A percentile compares a stretch with the other conserved stretches of the same genome.
phyloP scores from a whole-genome alignment of 1,140 invertebrate genomes.

The Whitmania pigra region DNA sequence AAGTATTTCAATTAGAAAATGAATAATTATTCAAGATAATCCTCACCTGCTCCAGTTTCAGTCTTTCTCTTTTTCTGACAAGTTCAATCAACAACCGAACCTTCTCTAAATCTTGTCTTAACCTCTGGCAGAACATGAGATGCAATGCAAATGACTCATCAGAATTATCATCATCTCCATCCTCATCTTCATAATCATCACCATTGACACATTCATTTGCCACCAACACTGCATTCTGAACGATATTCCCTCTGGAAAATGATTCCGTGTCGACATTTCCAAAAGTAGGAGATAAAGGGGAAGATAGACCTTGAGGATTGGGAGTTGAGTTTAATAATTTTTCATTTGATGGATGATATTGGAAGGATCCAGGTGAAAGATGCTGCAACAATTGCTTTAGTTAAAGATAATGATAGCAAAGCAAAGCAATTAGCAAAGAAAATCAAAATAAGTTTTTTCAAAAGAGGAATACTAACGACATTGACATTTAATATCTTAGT shows the following conservation, averaged over 20 bases:
- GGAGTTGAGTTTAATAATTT: no score
- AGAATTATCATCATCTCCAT: background rate
- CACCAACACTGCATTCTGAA: no score
- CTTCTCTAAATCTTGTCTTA: conserved; percentile 84
- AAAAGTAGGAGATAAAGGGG: no score
- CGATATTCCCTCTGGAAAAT: no score
- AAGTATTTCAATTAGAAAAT: no score
- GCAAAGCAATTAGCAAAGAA: background rate
- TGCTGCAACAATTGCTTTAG: no score
- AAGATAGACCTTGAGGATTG: no score
- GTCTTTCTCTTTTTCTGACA: conserved; percentile 83
- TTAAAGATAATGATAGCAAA: background rate
- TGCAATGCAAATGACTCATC: conserved; percentile 43
- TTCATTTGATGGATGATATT: no score
- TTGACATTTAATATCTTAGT: background rate
- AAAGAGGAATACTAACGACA: background rate
- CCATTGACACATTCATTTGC: background rate
- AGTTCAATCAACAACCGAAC: conserved; percentile 82
- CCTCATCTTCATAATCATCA: conserved; percentile 1
- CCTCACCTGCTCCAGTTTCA: conserved; percentile 69
- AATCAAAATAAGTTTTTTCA: background rate
- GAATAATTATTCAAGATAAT: background rate
- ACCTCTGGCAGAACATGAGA: conserved; percentile 82
- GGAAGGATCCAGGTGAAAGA: no score
- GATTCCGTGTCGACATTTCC: no score